phyloP scores from a whole-genome alignment of 2,113 vertebrate species.

The Casuarius casuarius region DNA sequence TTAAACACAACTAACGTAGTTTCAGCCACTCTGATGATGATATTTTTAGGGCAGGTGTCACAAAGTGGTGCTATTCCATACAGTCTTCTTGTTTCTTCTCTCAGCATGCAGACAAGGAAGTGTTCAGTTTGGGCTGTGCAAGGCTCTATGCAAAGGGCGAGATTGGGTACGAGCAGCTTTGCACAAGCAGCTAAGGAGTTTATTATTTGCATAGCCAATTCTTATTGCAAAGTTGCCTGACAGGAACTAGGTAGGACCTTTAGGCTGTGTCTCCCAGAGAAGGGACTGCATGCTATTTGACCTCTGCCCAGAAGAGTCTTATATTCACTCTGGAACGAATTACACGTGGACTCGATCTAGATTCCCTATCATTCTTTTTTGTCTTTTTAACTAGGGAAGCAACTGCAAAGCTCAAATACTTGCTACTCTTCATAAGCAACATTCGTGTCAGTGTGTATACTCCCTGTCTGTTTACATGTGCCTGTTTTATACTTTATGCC shows the following conservation, averaged over 20 bases:
- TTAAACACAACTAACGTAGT: background rate
- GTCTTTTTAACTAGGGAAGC: background rate
- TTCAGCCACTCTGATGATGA: background rate
- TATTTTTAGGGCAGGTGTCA: background rate
- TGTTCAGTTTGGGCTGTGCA: background rate
- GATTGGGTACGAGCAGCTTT: background rate
- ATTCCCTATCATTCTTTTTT: background rate
- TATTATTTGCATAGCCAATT: background rate
- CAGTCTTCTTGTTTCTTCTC: background rate
- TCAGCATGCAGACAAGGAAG: background rate
- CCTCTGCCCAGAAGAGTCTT: background rate
- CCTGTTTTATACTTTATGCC: background rate
- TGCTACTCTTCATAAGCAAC: background rate
- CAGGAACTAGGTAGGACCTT: background rate
- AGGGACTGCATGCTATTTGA: background rate
- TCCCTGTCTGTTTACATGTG: background rate
- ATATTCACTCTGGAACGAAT: background rate
- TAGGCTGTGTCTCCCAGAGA: background rate
- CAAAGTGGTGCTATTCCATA: background rate
- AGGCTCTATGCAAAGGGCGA: background rate
- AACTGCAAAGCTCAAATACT: background rate
- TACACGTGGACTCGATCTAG: background rate
- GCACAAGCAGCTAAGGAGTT: background rate
- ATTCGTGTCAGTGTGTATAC: background rate
- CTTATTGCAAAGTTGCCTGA: background rate